A percentile compares a stretch with the other conserved stretches of the same genome.
phyloP scores from a whole-genome alignment of 2,797 vertebrate species.

The Falco peregrinus region DNA sequence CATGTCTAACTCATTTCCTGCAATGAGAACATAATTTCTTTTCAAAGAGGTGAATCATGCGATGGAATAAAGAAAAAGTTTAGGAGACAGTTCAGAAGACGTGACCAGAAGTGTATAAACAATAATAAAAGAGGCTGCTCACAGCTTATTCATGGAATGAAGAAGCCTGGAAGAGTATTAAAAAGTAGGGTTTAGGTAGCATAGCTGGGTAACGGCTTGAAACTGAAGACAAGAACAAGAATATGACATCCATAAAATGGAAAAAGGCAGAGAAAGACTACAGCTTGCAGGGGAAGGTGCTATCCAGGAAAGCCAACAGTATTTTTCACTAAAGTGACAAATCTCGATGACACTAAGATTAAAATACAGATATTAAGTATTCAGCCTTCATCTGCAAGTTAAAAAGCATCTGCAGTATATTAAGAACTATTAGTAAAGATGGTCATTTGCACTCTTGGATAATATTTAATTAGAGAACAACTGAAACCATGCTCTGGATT shows the following conservation, averaged over 20 bases:
- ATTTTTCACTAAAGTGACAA: background rate
- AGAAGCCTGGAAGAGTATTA: background rate
- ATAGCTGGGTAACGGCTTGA: background rate
- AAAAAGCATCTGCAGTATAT: background rate
- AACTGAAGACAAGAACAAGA: background rate
- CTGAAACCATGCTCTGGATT: background rate
- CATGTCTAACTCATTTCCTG: slow-evolving; percentile 59
- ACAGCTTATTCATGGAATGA: background rate
- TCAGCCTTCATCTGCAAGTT: background rate
- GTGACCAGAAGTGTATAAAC: background rate
- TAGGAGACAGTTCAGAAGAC: background rate
- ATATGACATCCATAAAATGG: background rate
- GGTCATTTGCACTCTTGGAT: background rate
- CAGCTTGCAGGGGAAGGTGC: background rate
- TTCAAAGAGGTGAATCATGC: background rate
- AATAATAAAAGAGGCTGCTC: background rate
- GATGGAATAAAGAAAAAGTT: background rate
- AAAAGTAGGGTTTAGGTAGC: background rate
- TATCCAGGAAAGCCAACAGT: background rate
- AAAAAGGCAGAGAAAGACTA: background rate
- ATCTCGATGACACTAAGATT: background rate
- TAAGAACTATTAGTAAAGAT: background rate
- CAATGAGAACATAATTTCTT: slow-evolving; percentile 34
- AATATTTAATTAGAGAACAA: background rate
- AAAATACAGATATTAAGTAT: background rate